Evolutionary conservation across 1,140 invertebrate species (phyloP).

Genomic region (Drosophila littoralis): DNA sequence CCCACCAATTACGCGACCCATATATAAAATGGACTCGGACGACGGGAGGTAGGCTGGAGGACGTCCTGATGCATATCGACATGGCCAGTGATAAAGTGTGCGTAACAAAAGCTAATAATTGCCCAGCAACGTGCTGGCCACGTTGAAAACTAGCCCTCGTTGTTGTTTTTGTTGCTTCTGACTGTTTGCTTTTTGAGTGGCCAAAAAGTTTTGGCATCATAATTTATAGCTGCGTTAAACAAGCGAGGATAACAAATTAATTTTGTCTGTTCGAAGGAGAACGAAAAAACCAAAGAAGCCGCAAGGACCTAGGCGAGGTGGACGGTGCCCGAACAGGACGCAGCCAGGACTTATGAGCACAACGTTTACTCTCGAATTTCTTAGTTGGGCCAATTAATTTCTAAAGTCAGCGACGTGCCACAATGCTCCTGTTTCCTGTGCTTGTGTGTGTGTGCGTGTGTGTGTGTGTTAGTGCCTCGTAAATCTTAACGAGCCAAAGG

Average conservation of each 20-base stretch:
- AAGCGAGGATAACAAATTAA: constrained; percentile 83
- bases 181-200: constrained; percentile 73
- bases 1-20: constrained; percentile 80
- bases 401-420: constrained; percentile 76
- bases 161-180: constrained; percentile 30
- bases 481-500: constrained; percentile 81
- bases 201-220: constrained; percentile 80
- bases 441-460: constrained; percentile 15
- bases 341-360: constrained; percentile 75
- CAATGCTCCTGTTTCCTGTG: constrained; percentile 27
- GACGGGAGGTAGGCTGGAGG: not conserved
- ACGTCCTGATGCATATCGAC: constrained; percentile 63
- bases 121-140: constrained; percentile 75
- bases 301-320: constrained; percentile 35
- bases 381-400: constrained; percentile 83
- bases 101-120: constrained; percentile 83
- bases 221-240: constrained; percentile 83
- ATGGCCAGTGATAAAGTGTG: constrained; percentile 78
- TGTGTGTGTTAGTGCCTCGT: constrained; percentile 59
- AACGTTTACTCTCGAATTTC: constrained; percentile 79
- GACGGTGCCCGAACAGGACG: constrained; percentile 35
- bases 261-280: constrained; percentile 68
- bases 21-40: constrained; percentile 58
- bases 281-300: constrained; percentile 47
- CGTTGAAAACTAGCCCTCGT: constrained; percentile 54